A percentile compares a stretch with the other conserved stretches of the same genome.
phyloP scores from a whole-genome alignment of 2,797 vertebrate species.

The Furcifer pardalis region DNA sequence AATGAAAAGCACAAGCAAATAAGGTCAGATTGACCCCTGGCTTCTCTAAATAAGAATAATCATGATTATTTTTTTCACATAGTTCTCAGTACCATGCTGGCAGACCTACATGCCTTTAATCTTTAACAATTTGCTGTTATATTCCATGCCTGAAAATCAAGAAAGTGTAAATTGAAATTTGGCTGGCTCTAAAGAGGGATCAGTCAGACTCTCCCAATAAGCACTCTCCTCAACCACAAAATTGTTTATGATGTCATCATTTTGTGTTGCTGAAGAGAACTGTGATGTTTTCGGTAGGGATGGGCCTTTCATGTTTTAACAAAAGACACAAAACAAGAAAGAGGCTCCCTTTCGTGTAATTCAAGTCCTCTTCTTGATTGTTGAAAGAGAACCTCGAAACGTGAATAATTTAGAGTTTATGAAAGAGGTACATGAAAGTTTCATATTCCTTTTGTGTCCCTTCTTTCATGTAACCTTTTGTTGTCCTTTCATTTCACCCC shows the following conservation, averaged over 20 bases:
- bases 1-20: constrained; percentile 79
- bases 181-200: constrained; percentile 66
- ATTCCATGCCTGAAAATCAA: constrained; percentile 62
- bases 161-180: constrained; percentile 64
- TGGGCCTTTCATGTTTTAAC: no score
- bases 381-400: no score
- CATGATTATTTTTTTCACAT: constrained; percentile 76
- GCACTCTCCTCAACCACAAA: constrained; percentile 58
- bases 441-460: no score
- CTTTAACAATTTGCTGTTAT: constrained; percentile 64
- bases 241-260: constrained; percentile 66
- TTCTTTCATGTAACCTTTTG: no score
- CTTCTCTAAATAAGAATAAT: constrained; percentile 78
- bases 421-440: no score
- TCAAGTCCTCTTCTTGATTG: no score
- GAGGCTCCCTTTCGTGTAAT: no score
- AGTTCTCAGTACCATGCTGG: constrained; percentile 68
- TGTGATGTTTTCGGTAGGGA: not conserved
- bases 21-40: constrained; percentile 78
- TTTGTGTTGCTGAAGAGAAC: constrained; percentile 66
- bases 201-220: constrained; percentile 52
- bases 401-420: no score
- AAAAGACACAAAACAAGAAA: no score
- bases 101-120: constrained; percentile 63
- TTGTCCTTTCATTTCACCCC: no score